These are phyloP conservation scores for Mesochorus sp. DNA, from an alignment of 2,888 invertebrate genomes.

Conservation along the genomic window DNA sequence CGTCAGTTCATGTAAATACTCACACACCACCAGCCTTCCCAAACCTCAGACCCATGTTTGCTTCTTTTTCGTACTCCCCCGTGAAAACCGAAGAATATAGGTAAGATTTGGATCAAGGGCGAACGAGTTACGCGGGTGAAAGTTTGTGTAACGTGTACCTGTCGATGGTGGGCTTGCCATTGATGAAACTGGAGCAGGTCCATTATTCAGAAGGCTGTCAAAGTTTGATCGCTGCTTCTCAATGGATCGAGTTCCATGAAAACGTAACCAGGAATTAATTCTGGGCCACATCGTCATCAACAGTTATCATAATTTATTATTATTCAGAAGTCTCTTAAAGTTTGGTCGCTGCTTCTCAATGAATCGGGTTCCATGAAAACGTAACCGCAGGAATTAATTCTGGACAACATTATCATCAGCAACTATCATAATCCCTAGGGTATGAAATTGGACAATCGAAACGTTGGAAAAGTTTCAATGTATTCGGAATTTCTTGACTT, in stretches of 20 bases:
- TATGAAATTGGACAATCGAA: too few relatives aligned
- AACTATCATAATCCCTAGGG: too few relatives aligned
- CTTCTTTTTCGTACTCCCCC: slow-evolving; percentile 32
- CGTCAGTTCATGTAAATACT: not conserved
- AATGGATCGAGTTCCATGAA: too few relatives aligned
- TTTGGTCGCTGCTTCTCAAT: not conserved
- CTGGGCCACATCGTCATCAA: too few relatives aligned
- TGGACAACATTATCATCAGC: too few relatives aligned
- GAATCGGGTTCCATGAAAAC: too few relatives aligned
- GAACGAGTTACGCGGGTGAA: slow-evolving; percentile 35
- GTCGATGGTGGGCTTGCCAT: slow-evolving; percentile 63
- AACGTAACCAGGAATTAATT: too few relatives aligned
- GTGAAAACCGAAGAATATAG: slow-evolving; percentile 35
- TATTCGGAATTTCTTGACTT: too few relatives aligned
- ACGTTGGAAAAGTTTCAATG: too few relatives aligned
- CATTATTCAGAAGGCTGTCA: slow-evolving; percentile 49
- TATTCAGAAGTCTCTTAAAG: slow-evolving; percentile 47
- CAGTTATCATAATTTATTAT: too few relatives aligned
- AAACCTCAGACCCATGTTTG: slow-evolving; percentile 36
- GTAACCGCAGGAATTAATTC: too few relatives aligned
- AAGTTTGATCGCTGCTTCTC: not conserved
- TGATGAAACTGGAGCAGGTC: slow-evolving; percentile 56
- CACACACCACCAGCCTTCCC: slow-evolving; percentile 15
- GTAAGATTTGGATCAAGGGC: slow-evolving; percentile 48
- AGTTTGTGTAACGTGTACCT: slow-evolving; percentile 50